Conservation (phyloP, 2,113 vertebrate genomes). For the Notarius quadriscutis region DNA sequence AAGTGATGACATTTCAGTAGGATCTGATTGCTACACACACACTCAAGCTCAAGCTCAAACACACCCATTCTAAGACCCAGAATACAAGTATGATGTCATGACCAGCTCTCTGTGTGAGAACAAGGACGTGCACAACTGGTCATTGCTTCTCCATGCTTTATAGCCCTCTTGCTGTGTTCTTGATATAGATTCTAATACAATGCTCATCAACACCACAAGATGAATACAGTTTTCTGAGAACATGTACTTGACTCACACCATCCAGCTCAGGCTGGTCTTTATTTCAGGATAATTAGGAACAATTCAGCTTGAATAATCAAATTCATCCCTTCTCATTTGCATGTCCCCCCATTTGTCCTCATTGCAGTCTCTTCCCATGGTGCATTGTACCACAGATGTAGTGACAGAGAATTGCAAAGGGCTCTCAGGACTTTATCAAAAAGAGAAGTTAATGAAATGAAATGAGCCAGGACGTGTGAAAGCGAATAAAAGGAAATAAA, state of each 20-base stretch:
- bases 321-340: conserved; percentile 29
- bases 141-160: not conserved
- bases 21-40: conserved; percentile 44
- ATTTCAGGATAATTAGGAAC: conserved; percentile 8
- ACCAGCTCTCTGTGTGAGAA: conserved; percentile 39
- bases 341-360: conserved; percentile 19
- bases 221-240: not conserved
- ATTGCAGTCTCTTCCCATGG: conserved; percentile 65
- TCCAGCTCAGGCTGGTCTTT: conserved; percentile 4
- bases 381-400: conserved; percentile 60
- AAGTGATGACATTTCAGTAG: conserved; percentile 45
- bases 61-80: conserved; percentile 2
- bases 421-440: conserved; percentile 72
- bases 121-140: too few relatives aligned
- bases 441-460: conserved; percentile 44
- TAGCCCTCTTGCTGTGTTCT: not conserved
- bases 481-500: conserved; percentile 26
- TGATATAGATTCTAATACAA: not conserved
- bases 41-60: not conserved
- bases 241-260: not conserved
- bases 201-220: not conserved
- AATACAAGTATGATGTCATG: conserved; percentile 54
- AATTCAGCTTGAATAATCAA: conserved; percentile 22
- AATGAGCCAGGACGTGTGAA: conserved; percentile 57
- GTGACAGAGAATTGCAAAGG: conserved; percentile 54